Evolutionary conservation across 1,140 invertebrate genomes (phyloP), one percentile per base, ranked within the genome.

Genomic region (Lutraria rhynchaena): DNA sequence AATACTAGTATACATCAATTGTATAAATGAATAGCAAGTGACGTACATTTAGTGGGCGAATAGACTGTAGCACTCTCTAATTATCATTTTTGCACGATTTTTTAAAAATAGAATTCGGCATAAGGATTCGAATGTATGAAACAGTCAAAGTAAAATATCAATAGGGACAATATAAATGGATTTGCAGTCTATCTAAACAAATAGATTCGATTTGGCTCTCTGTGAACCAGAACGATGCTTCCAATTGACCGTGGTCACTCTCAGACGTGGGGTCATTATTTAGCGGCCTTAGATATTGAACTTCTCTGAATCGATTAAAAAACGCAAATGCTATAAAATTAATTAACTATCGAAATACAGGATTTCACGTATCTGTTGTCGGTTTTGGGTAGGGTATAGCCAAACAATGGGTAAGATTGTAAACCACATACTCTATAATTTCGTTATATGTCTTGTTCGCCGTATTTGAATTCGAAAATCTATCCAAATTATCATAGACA

Each of bases 401-500:
- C 7, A 33, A 46, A 35, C 3, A 15, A 22, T 44, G 5, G 7
- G 19, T 9, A 4, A 24, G 17, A n/a, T 53, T 19, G 5, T 5
- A n/a, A 9, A 24, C n/a, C 5, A 75, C 83, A 63, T 57, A 87
- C 83, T 44, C 27, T n/a, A 83, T 81, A 9, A 85, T 58, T 0
- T 33, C 29, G 24, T 44, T 65, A n/a, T 76, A 60, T 0, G 83
- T 84, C 51, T 84, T 70, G 15, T 70, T 60, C 17, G 67, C 29
- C 15, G 85, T 87, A 9, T 65, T 81, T 3, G 49, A 65, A 57
- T 86, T 87, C 1, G 78, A 71, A 24, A 86, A 44, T 1, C 7
- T 67, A 24, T 82, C 77, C 19, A 85, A 22, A 37, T 84, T 81
- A 19, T 61, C 24, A 61, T 84, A 89, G 19, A 87, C 41, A 29